Evolutionary conservation across 2,888 invertebrate genomes (phyloP), one percentile per base, ranked within the genome.

Genomic region (Temnothorax ravouxi): DNA sequence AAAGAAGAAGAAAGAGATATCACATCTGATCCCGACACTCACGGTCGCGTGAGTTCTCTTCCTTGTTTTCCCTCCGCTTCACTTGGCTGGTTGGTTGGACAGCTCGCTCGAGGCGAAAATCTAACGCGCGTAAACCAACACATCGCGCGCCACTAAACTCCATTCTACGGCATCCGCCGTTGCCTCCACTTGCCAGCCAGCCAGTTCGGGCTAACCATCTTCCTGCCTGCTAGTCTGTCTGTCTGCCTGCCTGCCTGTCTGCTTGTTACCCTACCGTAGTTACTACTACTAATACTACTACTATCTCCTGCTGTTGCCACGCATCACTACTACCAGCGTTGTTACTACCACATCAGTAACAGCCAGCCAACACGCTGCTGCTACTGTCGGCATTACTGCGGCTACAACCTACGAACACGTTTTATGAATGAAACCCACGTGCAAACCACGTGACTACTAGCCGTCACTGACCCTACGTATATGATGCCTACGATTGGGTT

Each of bases 351-450:
- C 82, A 59, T 54, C 21, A n/a, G 52, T 67, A 66, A 69, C 56
- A 77, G 47, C 61, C 41, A 66, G 25, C 52, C 66, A 76, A 84
- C 29, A 29, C 75, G 56, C 84, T 84, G 80, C 79, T 88, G 71
- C 85, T 89, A 82, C 86, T 87, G 72, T 85, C 81, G 80, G 84
- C 85, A 74, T 84, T 67, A 25, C 83, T 62, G 62, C 77, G 59
- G 62, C 76, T 79, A 79, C 77, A 76, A 88, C 81, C 86, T 71
- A 82, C 88, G 81, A 87, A 71, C 87, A 89, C 77, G 84, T 89
- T 88, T 91, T 91, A 91, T 93, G 93, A 93, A 93, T 93, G 93
- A 91, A 92, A 89, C 83, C 91, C 93, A 93, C 93, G 93, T 92
- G 93, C 87, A 83, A 86, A 87, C 89, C 92, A 93, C 91, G 92